Base-by-base conservation (phyloP, 1,140 invertebrate genomes). In the Oncopeltus fasciatus region DNA sequence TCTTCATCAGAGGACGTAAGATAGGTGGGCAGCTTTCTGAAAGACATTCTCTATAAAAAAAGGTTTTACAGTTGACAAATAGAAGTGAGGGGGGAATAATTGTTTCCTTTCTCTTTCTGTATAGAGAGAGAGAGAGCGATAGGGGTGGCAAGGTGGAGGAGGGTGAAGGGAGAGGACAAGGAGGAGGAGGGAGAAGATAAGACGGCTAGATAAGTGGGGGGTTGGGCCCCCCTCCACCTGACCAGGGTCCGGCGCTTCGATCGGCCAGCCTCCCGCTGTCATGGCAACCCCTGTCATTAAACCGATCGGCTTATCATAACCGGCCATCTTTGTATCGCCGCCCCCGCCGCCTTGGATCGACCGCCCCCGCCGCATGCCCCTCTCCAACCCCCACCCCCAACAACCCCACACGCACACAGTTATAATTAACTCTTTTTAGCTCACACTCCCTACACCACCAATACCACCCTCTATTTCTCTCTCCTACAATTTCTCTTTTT, bases 281-380 rank as follows among this genome's bases (percentile, higher is more conserved):
- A 67, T 65, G 71, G 71, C 71, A 72, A 74, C 74, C 71, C 70
- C 33, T 72, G 73, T 75, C 74, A 75, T 75, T 75, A 75, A 74
- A 73, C 70, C 72, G 62, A 74, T 74, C 72, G 73, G 72, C 74
- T 75, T 75, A 75, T 75, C 74, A 75, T 75, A 75, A 75, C 73
- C 74, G 71, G 74, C 74, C 74, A 75, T 75, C 74, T 75, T 75
- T 74, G 73, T 71, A 66, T 62, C 62, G 60, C 38, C 63, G 57
- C 29, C 57, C 59, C 56, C 24, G 14, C 59, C 59, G 21, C 16
- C 18, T 24, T 20, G 24, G n/a, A 11, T 21, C 43, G 21, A 5
- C 33, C 8, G 24, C 14, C 60, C 31, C 28, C 14, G 49, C 16
- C 8, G 20, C 51, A 5, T 38, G 14, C n/a, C 53, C 24, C 21